Evolutionary conservation across 1,140 invertebrate species (phyloP).

Genomic region (Eupeodes corollae): DNA sequence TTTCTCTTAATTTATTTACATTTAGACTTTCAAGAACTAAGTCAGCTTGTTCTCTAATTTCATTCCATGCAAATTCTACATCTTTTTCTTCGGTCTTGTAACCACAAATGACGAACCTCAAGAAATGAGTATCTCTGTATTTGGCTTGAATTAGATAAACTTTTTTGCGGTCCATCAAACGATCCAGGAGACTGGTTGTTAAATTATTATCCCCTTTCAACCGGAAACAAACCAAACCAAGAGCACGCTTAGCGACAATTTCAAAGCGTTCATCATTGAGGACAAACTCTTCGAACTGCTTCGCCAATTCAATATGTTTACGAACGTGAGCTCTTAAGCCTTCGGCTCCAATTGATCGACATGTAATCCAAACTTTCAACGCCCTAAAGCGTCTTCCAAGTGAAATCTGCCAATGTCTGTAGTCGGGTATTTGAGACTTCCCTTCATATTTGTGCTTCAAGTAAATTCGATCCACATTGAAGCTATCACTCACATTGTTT

Average conservation of each 20-base stretch:
- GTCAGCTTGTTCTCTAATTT: constrained; percentile 47
- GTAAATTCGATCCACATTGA: constrained; percentile 89
- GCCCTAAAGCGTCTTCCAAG: constrained; percentile 81
- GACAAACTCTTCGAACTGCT: constrained; percentile 63
- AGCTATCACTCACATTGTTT: constrained; percentile 66
- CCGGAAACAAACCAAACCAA: constrained; percentile 84
- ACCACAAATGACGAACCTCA: constrained; percentile 77
- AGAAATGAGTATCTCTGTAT: constrained; percentile 53
- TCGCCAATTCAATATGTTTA: constrained; percentile 60
- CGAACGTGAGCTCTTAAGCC: constrained; percentile 71
- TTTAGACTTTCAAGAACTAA: too few species aligned
- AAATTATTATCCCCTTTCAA: constrained; percentile 63
- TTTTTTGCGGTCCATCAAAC: constrained; percentile 62
- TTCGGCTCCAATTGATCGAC: constrained; percentile 70
- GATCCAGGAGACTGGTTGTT: constrained; percentile 63
- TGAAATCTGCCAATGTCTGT: constrained; percentile 90
- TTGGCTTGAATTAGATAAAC: constrained; percentile 76
- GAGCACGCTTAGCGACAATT: constrained; percentile 52
- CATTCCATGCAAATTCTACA: constrained; percentile 70
- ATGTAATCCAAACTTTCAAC: constrained; percentile 89
- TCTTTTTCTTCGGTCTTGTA: constrained; percentile 56
- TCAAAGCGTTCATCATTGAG: constrained; percentile 65
- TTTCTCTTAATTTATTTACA: too few species aligned
- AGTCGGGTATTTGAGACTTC: constrained; percentile 66
- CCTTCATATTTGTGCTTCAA: constrained; percentile 57